Conservation (phyloP, 2,113 vertebrate species). For the Lampris incognitus region DNA sequence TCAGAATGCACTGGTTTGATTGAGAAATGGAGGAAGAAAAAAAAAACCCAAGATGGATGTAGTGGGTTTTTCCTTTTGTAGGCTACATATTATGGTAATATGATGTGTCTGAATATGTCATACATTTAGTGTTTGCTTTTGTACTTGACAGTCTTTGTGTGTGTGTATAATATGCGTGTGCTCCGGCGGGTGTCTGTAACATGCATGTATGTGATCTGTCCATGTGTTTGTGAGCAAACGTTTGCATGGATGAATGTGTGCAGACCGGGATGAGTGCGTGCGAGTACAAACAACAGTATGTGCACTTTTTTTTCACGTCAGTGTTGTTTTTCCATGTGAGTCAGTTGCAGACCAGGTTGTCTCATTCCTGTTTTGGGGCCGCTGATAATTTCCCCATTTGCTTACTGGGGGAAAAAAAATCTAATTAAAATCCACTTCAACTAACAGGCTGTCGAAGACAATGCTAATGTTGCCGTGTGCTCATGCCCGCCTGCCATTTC, state of each 20-base stretch:
- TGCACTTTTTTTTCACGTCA: slow-evolving; percentile 24
- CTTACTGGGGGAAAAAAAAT: slow-evolving; percentile 92
- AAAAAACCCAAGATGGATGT: slow-evolving; percentile 51
- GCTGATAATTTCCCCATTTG: slow-evolving; percentile 97
- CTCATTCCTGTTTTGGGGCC: slow-evolving; percentile 92
- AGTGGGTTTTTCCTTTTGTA: slow-evolving; percentile 70
- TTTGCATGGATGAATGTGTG: background rate
- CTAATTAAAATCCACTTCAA: slow-evolving; percentile 99
- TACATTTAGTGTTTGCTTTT: slow-evolving; percentile 64
- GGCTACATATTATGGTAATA: slow-evolving; percentile 70
- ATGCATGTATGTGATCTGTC: background rate
- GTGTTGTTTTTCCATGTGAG: slow-evolving; percentile 39
- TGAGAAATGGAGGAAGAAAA: slow-evolving; percentile 46
- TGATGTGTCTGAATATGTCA: slow-evolving; percentile 50
- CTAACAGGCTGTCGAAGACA: slow-evolving; percentile 99
- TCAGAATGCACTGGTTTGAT: slow-evolving; percentile 51
- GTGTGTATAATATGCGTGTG: background rate
- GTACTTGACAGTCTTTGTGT: slow-evolving; percentile 37
- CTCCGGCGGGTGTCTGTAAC: slow-evolving; percentile 10
- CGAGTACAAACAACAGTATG: background rate
- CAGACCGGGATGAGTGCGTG: background rate
- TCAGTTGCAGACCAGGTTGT: slow-evolving; percentile 88
- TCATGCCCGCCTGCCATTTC: slow-evolving; percentile 87
- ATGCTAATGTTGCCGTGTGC: slow-evolving; percentile 91
- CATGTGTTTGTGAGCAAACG: background rate